Base-by-base conservation (phyloP, 2,113 vertebrate species). In the Rhinolophus sinicus region DNA sequence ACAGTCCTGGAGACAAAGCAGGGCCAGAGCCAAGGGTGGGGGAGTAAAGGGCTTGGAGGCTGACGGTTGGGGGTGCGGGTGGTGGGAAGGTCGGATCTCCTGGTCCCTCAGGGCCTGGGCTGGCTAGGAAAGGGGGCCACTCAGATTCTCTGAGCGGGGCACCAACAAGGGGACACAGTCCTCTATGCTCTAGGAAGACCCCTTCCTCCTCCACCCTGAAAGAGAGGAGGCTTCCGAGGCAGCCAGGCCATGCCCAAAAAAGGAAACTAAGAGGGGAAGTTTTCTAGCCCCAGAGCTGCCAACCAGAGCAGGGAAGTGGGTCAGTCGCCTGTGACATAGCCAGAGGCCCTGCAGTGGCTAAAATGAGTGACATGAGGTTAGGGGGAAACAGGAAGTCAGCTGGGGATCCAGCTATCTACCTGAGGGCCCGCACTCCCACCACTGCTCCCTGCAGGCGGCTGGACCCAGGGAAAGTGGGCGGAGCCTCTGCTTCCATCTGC, bases 311-410 rank as follows among this genome's bases (percentile, higher is more conserved):
- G 69, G 16, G 83, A 94, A 96, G 84, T 87, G 1, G 1, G 16
- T 93, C 70, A 96, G 78, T 50, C 62, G 77, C 94, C 92, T 89
- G 77, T 92, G 97, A 97, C 94, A 93, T 2, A 87, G 58, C 13
- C 50, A 70, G 21, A n/a, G 15, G 60, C 22, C 6, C 24, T 11
- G 11, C 22, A n/a, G 33, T 44, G 38, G 60, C n/a, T 35, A 16
- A 40, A 72, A 50, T 24, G 28, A 78, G 33, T n/a, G 76, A 8
- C 28, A 30, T 8, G 14, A 58, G 35, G 50, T 19, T 5, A 22
- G 62, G 6, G 77, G 28, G 2, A 3, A 85, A 21, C 3, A 69
- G 18, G 62, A 50, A 0, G 0, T 80, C 88, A 94, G 30, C 30
- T 50, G 35, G n/a, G 30, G 47, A 26, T 33, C 16, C 13, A 80